Evolutionary conservation across 2,888 invertebrate species (phyloP), one percentile per base, ranked within the genome.

Genomic region (Periphyllus acericola): DNA sequence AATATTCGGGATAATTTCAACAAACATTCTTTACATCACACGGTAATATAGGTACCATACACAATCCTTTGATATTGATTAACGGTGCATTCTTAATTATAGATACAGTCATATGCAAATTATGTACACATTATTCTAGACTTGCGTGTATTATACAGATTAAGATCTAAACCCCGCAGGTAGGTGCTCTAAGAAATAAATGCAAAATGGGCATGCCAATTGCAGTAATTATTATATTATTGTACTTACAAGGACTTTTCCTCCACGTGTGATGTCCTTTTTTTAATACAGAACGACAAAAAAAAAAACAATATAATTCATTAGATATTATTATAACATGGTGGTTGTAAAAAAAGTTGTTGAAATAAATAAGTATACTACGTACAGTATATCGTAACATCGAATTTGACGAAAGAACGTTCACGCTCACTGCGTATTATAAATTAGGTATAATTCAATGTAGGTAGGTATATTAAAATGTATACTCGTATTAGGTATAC

Each of bases 201-300:
- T 79, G 72, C 80, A 80, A 74, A 86, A 87, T 87, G 32, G 79
- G 72, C 86, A 87, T 87, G 86, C 86, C 80, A 80, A 74, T 87
- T 72, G 36, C 66, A 85, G 71, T 17, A 52, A 78, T 21, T 34
- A 71, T 55, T 52, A 52, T 71, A n/a, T 32, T 60, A n/a, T 68
- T 68, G 80, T 87, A 87, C 86, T 87, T 74, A 87, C 86, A 87
- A 87, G 86, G 86, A 87, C 86, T 87, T 87, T 87, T 87, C 86
- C 60, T 87, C 86, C 86, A 80, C 80, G 25, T 87, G 86, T 32
- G 86, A 87, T 40, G 86, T 87, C 86, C 86, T 87, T 87, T 80
- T 87, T 60, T 74, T 25, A 32, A 55, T 52, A 83, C 60, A 29
- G 66, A 66, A 66, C n/a, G 66, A 68, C 5, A 84, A 66, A 84